Evolutionary conservation across 2,888 invertebrate genomes (phyloP).

Genomic region (Pterostichus madidus): DNA sequence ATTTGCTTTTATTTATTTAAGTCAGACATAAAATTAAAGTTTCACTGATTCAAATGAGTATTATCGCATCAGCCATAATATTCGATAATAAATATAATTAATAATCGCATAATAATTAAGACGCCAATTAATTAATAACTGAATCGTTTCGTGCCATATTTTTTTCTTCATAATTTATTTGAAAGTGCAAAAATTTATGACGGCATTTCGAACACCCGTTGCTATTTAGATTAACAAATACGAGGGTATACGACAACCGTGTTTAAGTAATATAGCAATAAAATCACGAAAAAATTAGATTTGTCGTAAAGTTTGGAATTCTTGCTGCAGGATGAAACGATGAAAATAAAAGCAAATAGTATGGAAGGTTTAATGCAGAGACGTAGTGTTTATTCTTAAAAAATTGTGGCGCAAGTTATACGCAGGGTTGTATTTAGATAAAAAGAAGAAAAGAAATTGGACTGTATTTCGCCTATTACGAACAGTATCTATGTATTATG

Average conservation of each 20-base stretch:
- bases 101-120: too few species aligned
- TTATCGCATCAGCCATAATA: too few species aligned
- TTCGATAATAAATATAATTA: not conserved
- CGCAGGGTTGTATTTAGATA: not conserved
- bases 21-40: too few species aligned
- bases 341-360: slow-evolving; percentile 17
- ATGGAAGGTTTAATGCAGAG: slow-evolving; percentile 6
- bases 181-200: not conserved
- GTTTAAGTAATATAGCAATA: slow-evolving; percentile 46
- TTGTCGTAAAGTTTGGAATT: slow-evolving; percentile 56
- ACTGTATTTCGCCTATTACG: too few species aligned
- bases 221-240: slow-evolving; percentile 11
- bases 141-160: not conserved
- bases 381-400: slow-evolving; percentile 12
- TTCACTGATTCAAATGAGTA: too few species aligned
- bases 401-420: slow-evolving; percentile 18
- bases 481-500: too few species aligned
- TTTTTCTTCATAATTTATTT: not conserved
- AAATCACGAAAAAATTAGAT: slow-evolving; percentile 41
- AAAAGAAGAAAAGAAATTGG: not conserved
- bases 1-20: too few species aligned
- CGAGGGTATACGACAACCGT: not conserved
- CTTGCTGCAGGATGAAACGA: slow-evolving; percentile 19
- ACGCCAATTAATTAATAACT: not conserved
- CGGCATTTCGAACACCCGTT: slow-evolving; percentile 7